A percentile compares a stretch with the other conserved stretches of the same genome.
These are phyloP conservation scores for Eudyptes chrysolophus DNA, from an alignment of 2,113 vertebrate genomes.

Conservation along the genomic window DNA sequence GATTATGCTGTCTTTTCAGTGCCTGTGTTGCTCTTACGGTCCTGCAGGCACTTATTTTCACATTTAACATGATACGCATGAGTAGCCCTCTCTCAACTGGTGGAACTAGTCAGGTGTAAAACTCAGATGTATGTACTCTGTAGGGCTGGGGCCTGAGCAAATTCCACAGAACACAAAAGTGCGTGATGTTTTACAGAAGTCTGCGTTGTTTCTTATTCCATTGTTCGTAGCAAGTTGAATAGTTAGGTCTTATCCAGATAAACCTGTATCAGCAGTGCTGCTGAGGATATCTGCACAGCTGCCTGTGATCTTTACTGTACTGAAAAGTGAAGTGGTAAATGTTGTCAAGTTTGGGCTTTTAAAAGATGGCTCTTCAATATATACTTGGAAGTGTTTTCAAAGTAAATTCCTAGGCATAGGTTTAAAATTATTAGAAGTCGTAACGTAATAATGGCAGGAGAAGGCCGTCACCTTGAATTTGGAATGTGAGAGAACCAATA, in stretches of 20 bases:
- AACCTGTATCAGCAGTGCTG: neutral
- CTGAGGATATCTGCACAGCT: neutral
- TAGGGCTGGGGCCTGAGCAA: neutral
- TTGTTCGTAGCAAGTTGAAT: neutral
- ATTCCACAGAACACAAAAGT: neutral
- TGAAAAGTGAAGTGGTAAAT: neutral
- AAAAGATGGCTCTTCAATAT: neutral
- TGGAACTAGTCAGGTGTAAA: neutral
- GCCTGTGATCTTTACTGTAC: neutral
- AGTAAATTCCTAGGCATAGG: neutral
- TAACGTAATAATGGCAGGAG: neutral
- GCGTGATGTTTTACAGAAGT: neutral
- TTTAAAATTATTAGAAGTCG: neutral
- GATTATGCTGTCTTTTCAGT: neutral
- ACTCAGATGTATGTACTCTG: neutral
- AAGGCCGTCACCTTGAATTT: neutral
- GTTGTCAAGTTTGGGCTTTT: neutral
- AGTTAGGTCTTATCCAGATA: neutral
- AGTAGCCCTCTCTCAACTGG: neutral
- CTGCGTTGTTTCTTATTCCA: neutral
- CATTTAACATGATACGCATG: neutral
- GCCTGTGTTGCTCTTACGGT: neutral
- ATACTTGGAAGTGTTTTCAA: neutral
- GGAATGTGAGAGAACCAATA: neutral
- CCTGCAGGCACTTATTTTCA: slow-evolving; percentile 14